Evolutionary conservation across 2,113 vertebrate genomes (phyloP), one percentile per base, ranked within the genome.

Genomic region (Mola mola): DNA sequence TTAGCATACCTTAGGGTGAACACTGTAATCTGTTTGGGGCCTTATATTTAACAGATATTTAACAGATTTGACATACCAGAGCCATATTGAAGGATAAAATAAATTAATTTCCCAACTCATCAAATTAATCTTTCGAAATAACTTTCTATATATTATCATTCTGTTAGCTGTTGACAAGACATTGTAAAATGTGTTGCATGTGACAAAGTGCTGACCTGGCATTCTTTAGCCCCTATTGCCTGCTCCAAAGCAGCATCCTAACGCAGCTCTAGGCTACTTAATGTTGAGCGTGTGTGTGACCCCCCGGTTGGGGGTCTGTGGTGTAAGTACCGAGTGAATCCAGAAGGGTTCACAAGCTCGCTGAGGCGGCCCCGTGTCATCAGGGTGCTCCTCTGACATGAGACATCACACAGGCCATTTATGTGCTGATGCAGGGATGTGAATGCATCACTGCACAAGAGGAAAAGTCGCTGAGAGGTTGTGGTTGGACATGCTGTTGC

Each of bases 351-450:
- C 29, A 9, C 37, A 40, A 63, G 50, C 66, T 66, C 36, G 64
- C 41, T 36, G 75, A 70, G 78, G 75, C 15, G 34, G 77, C 79
- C 82, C 63, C 9, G n/a, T 48, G 69, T 81, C 76, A 83, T 83
- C 79, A 75, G 79, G 37, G 66, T 66, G 68, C 75, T 83, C 72
- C 79, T 77, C 79, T 66, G 82, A 83, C 76, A 76, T 62, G 70
- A 83, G 84, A 81, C 85, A 81, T 79, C 81, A 79, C 82, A 76
- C 66, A 66, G 66, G 47, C 61, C 63, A 33, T 79, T 78, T 79
- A 63, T 72, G 63, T 76, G 84, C 87, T 89, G 83, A 89, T 71
- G 12, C 78, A 66, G 66, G 66, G 49, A 70, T 47, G 78, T 80
- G 75, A 79, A 82, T 15, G 72, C 79, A 70, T 55, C 8, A 15